Conservation (phyloP, 2,888 invertebrate genomes). For the Siphonodentalium dalli region DNA sequence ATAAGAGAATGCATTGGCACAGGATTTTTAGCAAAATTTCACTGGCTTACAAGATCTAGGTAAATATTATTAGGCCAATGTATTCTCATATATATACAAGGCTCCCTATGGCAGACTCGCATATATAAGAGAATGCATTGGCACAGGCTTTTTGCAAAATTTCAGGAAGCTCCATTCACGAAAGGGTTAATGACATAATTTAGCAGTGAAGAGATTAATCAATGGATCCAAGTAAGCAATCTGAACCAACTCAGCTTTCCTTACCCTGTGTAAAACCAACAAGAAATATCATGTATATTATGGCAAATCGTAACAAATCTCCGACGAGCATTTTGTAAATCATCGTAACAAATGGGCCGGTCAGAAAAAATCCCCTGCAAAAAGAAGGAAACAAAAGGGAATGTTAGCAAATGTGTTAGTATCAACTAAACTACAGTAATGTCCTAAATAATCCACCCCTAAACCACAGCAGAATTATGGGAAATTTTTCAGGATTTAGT, state of each 20-base stretch:
- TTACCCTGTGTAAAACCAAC: slow-evolving; percentile 96
- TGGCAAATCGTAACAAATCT: slow-evolving; percentile 97
- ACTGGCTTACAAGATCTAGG: no score
- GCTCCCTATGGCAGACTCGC: no score
- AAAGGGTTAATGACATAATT: neutral
- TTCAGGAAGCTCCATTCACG: no score
- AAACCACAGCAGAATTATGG: no score
- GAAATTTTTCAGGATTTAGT: no score
- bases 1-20: no score
- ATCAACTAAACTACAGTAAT: neutral
- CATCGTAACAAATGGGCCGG: slow-evolving; percentile 99
- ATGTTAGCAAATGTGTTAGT: neutral
- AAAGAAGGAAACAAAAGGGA: slow-evolving; percentile 8
- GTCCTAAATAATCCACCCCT: no score
- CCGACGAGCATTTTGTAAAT: slow-evolving; percentile 99
- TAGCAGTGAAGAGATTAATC: neutral
- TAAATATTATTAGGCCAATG: no score
- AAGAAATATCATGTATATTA: slow-evolving; percentile 93
- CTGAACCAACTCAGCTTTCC: slow-evolving; percentile 30
- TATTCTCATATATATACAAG: no score
- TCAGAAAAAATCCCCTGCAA: slow-evolving; percentile 85
- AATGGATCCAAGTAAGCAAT: neutral
- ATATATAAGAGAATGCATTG: no score
- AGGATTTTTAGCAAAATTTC: no score
- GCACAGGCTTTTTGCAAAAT: no score